Conservation (phyloP, 1,140 invertebrate species). For the Diabrotica virgifera region DNA sequence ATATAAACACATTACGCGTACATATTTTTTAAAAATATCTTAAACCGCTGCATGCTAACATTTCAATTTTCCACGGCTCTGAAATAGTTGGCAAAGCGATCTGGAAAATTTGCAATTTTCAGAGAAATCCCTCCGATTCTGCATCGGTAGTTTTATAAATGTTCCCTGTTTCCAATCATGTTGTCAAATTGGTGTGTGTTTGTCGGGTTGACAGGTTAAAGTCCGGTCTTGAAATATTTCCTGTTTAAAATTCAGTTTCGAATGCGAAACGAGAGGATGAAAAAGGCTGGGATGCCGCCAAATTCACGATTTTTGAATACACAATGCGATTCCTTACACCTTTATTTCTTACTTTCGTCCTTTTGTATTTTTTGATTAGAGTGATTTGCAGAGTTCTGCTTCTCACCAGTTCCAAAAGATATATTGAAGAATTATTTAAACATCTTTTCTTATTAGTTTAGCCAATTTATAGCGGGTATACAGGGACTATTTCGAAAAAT, state of each 20-base stretch:
- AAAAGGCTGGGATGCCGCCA: constrained; percentile 28
- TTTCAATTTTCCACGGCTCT: too few species aligned
- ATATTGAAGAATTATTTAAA: too few species aligned
- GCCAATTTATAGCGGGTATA: too few species aligned
- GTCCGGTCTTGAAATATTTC: constrained; percentile 36
- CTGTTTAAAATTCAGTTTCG: constrained; percentile 40
- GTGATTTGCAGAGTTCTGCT: not conserved
- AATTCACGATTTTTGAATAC: constrained; percentile 32
- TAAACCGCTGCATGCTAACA: too few species aligned
- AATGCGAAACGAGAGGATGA: constrained; percentile 22
- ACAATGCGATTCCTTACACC: constrained; percentile 20
- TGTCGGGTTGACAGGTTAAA: constrained; percentile 33
- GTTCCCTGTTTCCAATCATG: constrained; percentile 34
- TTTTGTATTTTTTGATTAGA: not conserved
- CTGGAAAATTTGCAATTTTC: too few species aligned
- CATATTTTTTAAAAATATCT: not conserved
- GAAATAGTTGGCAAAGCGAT: too few species aligned
- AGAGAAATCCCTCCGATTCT: not conserved
- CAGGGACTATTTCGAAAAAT: too few species aligned
- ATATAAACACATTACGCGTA: not conserved
- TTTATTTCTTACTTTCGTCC: constrained; percentile 18
- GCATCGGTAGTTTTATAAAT: constrained; percentile 24
- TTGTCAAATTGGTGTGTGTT: constrained; percentile 39
- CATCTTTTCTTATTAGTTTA: too few species aligned
- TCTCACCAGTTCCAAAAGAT: too few species aligned